These are phyloP conservation scores for Drosophila arawakana DNA, from an alignment of 1,140 invertebrate species.

Conservation along the genomic window DNA sequence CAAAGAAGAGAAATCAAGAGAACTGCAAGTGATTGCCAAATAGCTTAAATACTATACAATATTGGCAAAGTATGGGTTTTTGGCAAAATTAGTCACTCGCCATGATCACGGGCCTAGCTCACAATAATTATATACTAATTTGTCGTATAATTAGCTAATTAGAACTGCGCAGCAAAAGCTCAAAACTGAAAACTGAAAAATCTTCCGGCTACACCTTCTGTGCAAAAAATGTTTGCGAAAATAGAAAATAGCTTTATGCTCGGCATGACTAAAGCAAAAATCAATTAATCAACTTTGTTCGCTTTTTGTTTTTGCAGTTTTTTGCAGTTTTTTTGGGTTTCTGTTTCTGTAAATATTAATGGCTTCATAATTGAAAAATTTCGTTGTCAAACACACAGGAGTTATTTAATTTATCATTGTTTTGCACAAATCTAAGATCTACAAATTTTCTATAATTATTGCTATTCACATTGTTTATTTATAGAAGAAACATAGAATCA, in stretches of 20 bases:
- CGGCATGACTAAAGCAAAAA: slow-evolving; percentile 71
- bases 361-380: slow-evolving; percentile 81
- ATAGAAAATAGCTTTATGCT: slow-evolving; percentile 64
- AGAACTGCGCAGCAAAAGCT: slow-evolving; percentile 71
- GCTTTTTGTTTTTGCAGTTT: slow-evolving; percentile 41
- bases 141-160: slow-evolving; percentile 82
- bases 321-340: no score
- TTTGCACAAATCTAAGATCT: background rate
- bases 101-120: slow-evolving; percentile 62
- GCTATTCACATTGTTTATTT: background rate
- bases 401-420: slow-evolving; percentile 15
- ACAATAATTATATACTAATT: slow-evolving; percentile 81
- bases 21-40: slow-evolving; percentile 7
- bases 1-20: slow-evolving; percentile 1
- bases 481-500: background rate
- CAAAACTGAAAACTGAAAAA: slow-evolving; percentile 46
- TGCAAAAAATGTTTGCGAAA: slow-evolving; percentile 76
- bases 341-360: slow-evolving; percentile 75
- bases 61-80: background rate
- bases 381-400: slow-evolving; percentile 22
- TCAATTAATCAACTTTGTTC: slow-evolving; percentile 73
- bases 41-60: background rate
- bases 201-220: slow-evolving; percentile 81
- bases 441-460: slow-evolving; percentile 4
- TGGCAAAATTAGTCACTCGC: slow-evolving; percentile 51